These are phyloP conservation scores for Bujurquina vittata DNA, from an alignment of 2,113 vertebrate genomes.

Conservation along the genomic window DNA sequence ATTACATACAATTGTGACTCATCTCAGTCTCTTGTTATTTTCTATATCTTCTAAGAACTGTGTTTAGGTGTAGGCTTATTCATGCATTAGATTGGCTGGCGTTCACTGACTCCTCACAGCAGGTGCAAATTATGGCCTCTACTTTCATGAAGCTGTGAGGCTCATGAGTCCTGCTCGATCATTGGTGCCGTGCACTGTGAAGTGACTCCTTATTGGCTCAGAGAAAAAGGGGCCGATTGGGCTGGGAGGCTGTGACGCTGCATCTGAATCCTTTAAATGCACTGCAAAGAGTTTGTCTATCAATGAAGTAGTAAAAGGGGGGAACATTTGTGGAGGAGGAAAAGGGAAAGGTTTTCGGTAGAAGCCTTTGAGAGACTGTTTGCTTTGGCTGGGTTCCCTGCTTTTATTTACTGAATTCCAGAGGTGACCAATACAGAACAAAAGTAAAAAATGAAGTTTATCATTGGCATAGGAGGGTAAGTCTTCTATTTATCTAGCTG, in stretches of 20 bases:
- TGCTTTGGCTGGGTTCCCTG: conserved; percentile 65
- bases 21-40: neutral
- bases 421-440: conserved; percentile 63
- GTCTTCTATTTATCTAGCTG: conserved; percentile 7
- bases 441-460: conserved; percentile 78
- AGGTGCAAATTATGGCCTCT: conserved; percentile 64
- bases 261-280: conserved; percentile 68
- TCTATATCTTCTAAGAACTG: neutral
- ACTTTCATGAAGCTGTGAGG: conserved; percentile 51
- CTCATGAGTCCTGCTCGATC: neutral
- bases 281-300: conserved; percentile 66
- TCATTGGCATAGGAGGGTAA: conserved; percentile 84
- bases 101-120: conserved; percentile 43
- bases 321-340: conserved; percentile 49
- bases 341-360: conserved; percentile 49
- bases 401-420: conserved; percentile 71
- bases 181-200: conserved; percentile 8
- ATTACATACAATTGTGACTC: neutral
- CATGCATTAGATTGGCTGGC: neutral
- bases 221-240: conserved; percentile 40
- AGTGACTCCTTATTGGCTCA: conserved; percentile 60
- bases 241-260: conserved; percentile 45
- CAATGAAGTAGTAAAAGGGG: conserved; percentile 84
- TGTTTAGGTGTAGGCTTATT: conserved; percentile 8
- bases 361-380: conserved; percentile 45